Evolutionary conservation across 2,797 vertebrate species (phyloP).

Genomic region (Alfaro cultratus): DNA sequence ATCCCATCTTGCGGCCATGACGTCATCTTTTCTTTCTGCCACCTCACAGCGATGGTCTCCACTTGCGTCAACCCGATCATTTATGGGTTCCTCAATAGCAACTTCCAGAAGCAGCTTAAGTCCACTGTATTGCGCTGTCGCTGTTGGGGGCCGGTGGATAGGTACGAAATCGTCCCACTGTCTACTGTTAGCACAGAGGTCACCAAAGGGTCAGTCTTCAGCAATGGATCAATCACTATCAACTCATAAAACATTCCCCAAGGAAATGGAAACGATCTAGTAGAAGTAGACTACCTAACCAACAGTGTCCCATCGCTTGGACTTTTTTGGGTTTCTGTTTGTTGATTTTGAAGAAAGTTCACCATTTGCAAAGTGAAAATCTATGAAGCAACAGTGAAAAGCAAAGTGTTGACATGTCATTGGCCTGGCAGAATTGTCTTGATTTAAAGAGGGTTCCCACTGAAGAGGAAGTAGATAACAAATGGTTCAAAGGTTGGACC

Average conservation of each 20-base stretch:
- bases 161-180: slow-evolving; percentile 86
- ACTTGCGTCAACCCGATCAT: slow-evolving; percentile 88
- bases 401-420: slow-evolving; percentile 24
- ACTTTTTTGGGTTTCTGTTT: slow-evolving; percentile 36
- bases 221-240: slow-evolving; percentile 77
- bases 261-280: slow-evolving; percentile 26
- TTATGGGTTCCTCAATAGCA: slow-evolving; percentile 89
- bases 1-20: slow-evolving; percentile 82
- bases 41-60: slow-evolving; percentile 85
- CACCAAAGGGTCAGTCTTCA: slow-evolving; percentile 84
- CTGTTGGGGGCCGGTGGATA: slow-evolving; percentile 79
- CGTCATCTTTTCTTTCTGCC: slow-evolving; percentile 86
- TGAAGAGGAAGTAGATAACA: slow-evolving; percentile 59
- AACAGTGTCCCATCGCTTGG: slow-evolving; percentile 35
- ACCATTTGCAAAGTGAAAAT: slow-evolving; percentile 52
- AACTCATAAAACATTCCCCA: slow-evolving; percentile 60
- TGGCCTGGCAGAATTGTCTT: slow-evolving; percentile 31
- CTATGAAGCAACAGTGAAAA: slow-evolving; percentile 40
- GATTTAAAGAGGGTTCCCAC: slow-evolving; percentile 23
- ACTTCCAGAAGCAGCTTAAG: slow-evolving; percentile 88
- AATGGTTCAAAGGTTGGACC: slow-evolving; percentile 61
- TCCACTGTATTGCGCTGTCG: slow-evolving; percentile 81
- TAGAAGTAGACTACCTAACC: slow-evolving; percentile 13
- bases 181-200: slow-evolving; percentile 87
- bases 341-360: slow-evolving; percentile 31